Base-by-base conservation (phyloP, 2,888 invertebrate species). In the Catocala sponsa region DNA sequence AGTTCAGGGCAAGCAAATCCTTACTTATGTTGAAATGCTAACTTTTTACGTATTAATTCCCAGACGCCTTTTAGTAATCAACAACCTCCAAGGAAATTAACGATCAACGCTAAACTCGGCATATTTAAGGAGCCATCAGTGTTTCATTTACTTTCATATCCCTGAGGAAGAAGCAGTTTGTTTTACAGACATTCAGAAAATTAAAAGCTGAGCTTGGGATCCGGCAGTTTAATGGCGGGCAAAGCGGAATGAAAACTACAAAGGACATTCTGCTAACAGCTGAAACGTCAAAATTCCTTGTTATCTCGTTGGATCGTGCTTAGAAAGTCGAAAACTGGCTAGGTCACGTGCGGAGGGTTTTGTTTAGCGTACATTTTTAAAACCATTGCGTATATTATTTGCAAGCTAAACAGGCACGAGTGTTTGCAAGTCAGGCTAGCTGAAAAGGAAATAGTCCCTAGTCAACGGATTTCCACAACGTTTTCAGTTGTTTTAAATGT, bases 11-110 rank as follows among this genome's bases (percentile, higher is more conserved):
- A 38, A 38, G 2, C 7, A 38, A 38, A 38, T 38, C 35, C 7
- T 38, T 38, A 38, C 7, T 38, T 38, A 38, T 7, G 4, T 38
- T 38, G 12, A 42, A 12, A 6, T 12, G 6, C 4, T 25, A 32
- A 25, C 38, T 46, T 73, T 75, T 75, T 72, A 64, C 58, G 59
- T 76, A 72, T 71, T 76, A 70, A 76, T 76, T 80, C 74, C 71
- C 74, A 71, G 68, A 66, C 69, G 68, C 71, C 78, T 70, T 79
- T 83, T 76, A 80, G 75, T 75, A 70, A 68, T 65, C 73, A 76
- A 81, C 74, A 79, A 82, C 84, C 85, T 86, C 84, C 64, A 68
- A 85, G 87, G 85, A 87, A 87, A 88, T 86, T 84, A 86, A 83
- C 79, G 74, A 81, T 81, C 80, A 76, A 80, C 80, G 78, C 78